These are phyloP conservation scores for Thera britannica DNA, from an alignment of 2,888 invertebrate genomes.

Conservation along the genomic window DNA sequence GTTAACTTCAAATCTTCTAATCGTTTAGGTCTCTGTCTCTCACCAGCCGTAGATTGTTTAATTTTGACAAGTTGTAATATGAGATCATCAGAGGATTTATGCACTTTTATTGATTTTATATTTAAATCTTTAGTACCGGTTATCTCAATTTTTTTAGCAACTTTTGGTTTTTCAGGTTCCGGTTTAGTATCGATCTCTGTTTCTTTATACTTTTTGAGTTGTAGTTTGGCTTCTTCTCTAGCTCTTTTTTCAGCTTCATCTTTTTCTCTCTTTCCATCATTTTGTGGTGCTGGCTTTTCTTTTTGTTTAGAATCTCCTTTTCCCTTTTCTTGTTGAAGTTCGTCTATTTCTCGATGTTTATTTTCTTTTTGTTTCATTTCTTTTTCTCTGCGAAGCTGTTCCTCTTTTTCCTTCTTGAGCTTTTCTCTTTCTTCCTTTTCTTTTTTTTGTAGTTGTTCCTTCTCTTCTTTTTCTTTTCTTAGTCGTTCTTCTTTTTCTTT, in stretches of 20 bases:
- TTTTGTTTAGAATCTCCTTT: constrained; percentile 5
- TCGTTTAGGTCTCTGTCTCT: constrained; percentile 7
- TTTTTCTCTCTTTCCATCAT: constrained; percentile 1
- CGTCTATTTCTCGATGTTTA: constrained; percentile 8
- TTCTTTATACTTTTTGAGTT: constrained; percentile 38
- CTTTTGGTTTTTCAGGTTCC: constrained; percentile 14
- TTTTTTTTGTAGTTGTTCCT: constrained; percentile 3
- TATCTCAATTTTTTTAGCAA: constrained; percentile 1
- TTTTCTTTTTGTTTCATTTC: constrained; percentile 20
- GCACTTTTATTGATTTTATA: constrained; percentile 48
- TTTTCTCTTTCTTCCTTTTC: constrained; percentile 25
- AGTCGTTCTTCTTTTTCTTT: constrained; percentile 21
- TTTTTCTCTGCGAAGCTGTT: constrained; percentile 17
- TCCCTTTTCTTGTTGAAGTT: background rate
- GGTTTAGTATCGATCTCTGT: constrained; percentile 2
- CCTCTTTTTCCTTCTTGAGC: constrained; percentile 34
- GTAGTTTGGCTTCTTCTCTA: constrained; percentile 13
- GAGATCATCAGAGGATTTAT: constrained; percentile 46
- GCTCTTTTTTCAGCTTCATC: constrained; percentile 8
- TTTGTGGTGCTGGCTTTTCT: background rate
- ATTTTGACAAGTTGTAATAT: constrained; percentile 53
- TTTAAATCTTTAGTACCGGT: constrained; percentile 37
- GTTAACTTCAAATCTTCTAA: constrained; percentile 20
- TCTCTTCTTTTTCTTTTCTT: constrained; percentile 31
- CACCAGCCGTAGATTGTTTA: constrained; percentile 44